Conservation (phyloP, 2,797 vertebrate species). For the Chaenodraco wilsoni region DNA sequence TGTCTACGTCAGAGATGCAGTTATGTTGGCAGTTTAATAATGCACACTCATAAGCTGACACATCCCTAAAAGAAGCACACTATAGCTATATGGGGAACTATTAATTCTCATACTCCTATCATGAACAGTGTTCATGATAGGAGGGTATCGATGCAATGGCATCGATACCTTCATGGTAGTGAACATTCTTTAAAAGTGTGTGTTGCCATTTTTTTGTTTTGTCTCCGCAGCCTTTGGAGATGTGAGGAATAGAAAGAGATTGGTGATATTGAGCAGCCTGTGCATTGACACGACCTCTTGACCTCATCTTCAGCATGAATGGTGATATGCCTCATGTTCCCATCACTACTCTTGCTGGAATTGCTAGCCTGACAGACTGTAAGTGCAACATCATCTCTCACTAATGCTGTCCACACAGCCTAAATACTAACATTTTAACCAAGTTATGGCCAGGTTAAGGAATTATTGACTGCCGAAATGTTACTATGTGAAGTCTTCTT, state of each 20-base stretch:
- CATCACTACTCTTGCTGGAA: constrained; percentile 99
- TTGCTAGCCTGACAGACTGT: constrained; percentile 99
- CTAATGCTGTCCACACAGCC: constrained; percentile 19
- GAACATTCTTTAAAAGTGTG: constrained; percentile 6
- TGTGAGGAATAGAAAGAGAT: constrained; percentile 92
- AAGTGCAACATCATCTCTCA: constrained; percentile 80
- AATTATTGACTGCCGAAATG: not conserved
- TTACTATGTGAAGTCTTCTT: not conserved
- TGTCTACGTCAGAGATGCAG: constrained; percentile 36
- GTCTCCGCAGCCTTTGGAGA: constrained; percentile 85
- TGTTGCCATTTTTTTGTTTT: constrained; percentile 36
- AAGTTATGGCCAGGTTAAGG: constrained; percentile 15
- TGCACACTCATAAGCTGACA: constrained; percentile 37
- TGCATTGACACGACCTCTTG: constrained; percentile 86
- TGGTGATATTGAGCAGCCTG: constrained; percentile 87
- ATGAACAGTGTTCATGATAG: constrained; percentile 6
- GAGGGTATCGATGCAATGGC: not conserved
- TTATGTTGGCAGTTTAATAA: constrained; percentile 45
- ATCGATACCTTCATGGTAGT: constrained; percentile 27
- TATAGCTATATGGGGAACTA: constrained; percentile 4
- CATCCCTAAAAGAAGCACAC: constrained; percentile 15
- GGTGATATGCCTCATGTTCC: constrained; percentile 99
- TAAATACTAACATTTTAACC: constrained; percentile 28
- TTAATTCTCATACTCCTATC: not conserved
- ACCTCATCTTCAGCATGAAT: constrained; percentile 99